Base-by-base conservation (phyloP, 2,888 invertebrate genomes). In the Fabriciana adippe region DNA sequence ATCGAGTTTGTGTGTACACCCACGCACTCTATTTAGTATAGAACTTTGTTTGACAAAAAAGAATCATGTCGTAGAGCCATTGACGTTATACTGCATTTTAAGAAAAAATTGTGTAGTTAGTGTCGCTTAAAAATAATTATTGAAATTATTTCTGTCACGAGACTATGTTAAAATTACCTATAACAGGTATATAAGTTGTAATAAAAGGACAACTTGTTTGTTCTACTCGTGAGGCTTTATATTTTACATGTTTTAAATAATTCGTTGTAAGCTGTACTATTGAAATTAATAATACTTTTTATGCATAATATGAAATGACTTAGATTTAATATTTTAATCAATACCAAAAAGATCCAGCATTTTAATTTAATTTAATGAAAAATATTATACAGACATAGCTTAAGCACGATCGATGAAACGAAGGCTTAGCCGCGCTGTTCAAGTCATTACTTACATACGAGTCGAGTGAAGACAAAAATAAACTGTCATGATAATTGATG, bases 401-500 rank as follows among this genome's bases (percentile, higher is more conserved):
- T 62, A 64, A 67, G 54, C 55, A 64, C 64, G 55, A 70, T 66
- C 66, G 50, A 51, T 53, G 61, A 53, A 53, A 61, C 61, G 60
- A 67, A 66, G 70, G 71, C 68, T 73, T 72, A 68, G 60, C 70
- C 55, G 67, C 56, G 66, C 72, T 68, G 64, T 68, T 66, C 72
- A 71, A 71, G 73, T 74, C 75, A 79, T 78, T 78, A 76, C 75
- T 78, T 75, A 77, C 75, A 73, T 75, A 73, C 73, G 72, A 76
- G 75, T 69, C 60, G 68, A 73, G 68, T 68, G 70, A 73, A 74
- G 72, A 75, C 76, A 79, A 81, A 82, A 83, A 77, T 74, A 73
- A 74, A 74, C 79, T 81, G 82, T 84, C 84, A 80, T 78, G 75
- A 77, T 86, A 85, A 88, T 86, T 87, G 84, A 88, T 88, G 82